These are phyloP conservation scores for Varecia variegata DNA, from an alignment of 2,797 vertebrate genomes.

Conservation along the genomic window DNA sequence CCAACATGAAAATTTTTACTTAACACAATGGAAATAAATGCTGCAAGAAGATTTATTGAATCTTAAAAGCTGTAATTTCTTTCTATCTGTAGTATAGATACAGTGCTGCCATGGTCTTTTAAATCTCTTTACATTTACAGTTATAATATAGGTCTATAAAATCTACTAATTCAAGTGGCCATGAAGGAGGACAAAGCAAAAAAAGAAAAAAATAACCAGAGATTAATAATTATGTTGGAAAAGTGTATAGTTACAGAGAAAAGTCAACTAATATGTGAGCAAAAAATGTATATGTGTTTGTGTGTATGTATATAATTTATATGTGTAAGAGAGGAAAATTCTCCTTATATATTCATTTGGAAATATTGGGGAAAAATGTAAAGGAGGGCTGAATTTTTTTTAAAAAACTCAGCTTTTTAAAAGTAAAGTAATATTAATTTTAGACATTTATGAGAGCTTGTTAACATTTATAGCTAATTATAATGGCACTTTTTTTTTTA, in stretches of 20 bases:
- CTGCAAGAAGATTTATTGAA: neutral
- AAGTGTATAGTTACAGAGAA: neutral
- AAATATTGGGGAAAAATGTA: neutral
- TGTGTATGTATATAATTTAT: neutral
- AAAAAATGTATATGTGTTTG: neutral
- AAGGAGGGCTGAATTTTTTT: neutral
- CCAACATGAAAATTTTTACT: neutral
- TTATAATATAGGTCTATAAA: neutral
- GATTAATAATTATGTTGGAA: neutral
- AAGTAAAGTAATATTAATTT: neutral
- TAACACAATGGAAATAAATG: neutral
- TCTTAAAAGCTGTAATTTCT: neutral
- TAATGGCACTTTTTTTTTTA: neutral
- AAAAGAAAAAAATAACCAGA: neutral
- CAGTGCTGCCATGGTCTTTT: neutral
- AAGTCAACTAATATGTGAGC: neutral
- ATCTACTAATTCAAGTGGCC: neutral
- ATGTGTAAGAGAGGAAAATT: neutral
- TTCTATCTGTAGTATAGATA: neutral
- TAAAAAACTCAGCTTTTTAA: neutral
- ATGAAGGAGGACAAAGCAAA: neutral
- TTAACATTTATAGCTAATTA: slow-evolving; percentile 43
- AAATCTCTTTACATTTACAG: neutral
- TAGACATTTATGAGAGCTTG: neutral
- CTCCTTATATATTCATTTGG: neutral